phyloP scores from a whole-genome alignment of 2,113 vertebrate species.

The Peromyscus maniculatus region DNA sequence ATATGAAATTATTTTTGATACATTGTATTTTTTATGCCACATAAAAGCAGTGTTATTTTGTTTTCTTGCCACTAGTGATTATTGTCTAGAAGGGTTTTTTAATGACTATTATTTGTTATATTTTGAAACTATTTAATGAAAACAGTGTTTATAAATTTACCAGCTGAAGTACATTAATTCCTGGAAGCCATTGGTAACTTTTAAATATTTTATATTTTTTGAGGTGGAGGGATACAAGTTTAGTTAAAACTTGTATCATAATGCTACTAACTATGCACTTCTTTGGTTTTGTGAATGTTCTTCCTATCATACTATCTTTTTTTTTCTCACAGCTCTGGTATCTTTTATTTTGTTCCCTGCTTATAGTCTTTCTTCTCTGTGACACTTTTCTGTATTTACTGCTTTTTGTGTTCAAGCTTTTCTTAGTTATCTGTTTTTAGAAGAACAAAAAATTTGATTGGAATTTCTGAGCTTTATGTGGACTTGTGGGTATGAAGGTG shows the following conservation, averaged over 20 bases:
- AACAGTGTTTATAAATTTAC: conserved; percentile 15
- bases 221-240: no score
- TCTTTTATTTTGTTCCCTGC: neutral
- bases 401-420: neutral
- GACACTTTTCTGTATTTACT: neutral
- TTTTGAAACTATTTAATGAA: conserved; percentile 42
- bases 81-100: neutral
- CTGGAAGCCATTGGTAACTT: neutral
- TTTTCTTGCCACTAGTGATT: neutral
- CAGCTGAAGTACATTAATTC: neutral
- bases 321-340: neutral
- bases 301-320: neutral
- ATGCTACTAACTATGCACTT: neutral
- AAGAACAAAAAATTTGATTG: neutral
- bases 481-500: neutral
- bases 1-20: conserved; percentile 35
- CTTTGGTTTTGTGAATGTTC: neutral
- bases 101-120: conserved; percentile 30
- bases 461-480: neutral
- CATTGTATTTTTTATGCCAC: neutral
- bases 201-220: neutral
- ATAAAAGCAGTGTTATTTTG: conserved; percentile 18
- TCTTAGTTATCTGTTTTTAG: neutral
- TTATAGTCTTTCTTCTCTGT: neutral
- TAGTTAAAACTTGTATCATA: neutral